Percentiles rank a stretch among this genome's conserved stretches.
phyloP scores from a whole-genome alignment of 2,888 invertebrate species.

The Cybosia mesomella region DNA sequence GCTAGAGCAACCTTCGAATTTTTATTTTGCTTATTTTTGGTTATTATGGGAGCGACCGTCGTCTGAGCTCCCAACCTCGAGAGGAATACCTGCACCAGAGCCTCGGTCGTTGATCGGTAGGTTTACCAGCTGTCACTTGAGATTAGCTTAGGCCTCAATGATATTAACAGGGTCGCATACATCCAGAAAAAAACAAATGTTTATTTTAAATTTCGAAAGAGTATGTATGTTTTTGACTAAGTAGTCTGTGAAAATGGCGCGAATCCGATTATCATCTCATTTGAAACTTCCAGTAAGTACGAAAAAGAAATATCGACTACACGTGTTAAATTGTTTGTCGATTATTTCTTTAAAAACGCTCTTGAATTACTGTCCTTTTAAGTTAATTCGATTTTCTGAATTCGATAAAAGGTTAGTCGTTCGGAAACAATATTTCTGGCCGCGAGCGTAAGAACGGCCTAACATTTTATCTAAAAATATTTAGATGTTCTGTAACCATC shows the following conservation, averaged over 20 bases:
- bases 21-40: not conserved
- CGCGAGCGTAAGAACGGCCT: not conserved
- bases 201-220: not conserved
- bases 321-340: constrained; percentile 31
- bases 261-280: not conserved
- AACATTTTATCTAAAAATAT: too few species aligned
- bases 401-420: constrained; percentile 49
- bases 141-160: not conserved
- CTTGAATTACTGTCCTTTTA: constrained; percentile 43
- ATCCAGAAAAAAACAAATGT: not conserved
- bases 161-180: not conserved
- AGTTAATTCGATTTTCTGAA: constrained; percentile 54
- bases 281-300: not conserved
- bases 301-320: constrained; percentile 35
- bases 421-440: constrained; percentile 41
- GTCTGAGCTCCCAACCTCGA: not conserved
- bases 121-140: not conserved
- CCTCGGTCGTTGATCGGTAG: not conserved
- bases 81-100: not conserved
- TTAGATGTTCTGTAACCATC: not conserved
- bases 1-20: too few species aligned
- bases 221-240: not conserved
- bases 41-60: not conserved
- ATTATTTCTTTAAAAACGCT: constrained; percentile 29
- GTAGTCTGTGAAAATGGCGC: not conserved